These are phyloP conservation scores for Mesochorus sp. DNA, from an alignment of 2,888 invertebrate species.

Conservation along the genomic window DNA sequence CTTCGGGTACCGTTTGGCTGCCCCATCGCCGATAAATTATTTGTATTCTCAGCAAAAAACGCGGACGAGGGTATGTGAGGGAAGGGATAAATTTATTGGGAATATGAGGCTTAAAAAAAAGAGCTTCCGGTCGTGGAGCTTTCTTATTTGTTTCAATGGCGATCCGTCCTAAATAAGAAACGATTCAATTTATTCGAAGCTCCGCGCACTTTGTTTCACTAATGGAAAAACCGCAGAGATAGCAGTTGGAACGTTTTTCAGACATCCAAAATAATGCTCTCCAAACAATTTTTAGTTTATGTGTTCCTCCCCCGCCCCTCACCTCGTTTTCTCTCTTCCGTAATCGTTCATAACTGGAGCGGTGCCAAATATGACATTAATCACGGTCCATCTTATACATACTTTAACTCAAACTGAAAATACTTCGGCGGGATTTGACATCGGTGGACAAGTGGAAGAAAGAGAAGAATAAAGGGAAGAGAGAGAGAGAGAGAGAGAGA, in stretches of 20 bases:
- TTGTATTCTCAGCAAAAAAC: slow-evolving; percentile 39
- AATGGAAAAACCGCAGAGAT: slow-evolving; percentile 4
- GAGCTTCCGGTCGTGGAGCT: neutral
- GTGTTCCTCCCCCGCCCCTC: no score
- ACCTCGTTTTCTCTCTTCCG: no score
- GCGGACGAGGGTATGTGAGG: neutral
- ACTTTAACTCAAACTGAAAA: neutral
- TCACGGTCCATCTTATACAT: slow-evolving; percentile 10
- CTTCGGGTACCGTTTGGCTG: slow-evolving; percentile 56
- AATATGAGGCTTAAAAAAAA: slow-evolving; percentile 40
- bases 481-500: slow-evolving; percentile 13
- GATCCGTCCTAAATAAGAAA: no score
- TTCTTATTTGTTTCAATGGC: neutral
- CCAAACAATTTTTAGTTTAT: slow-evolving; percentile 4
- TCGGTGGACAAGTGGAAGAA: slow-evolving; percentile 21
- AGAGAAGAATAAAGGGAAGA: slow-evolving; percentile 11
- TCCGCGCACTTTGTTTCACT: slow-evolving; percentile 13
- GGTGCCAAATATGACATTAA: slow-evolving; percentile 39
- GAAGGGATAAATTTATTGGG: slow-evolving; percentile 8
- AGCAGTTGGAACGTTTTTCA: neutral
- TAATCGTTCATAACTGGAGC: slow-evolving; percentile 31
- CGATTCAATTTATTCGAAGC: neutral
- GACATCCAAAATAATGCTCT: neutral
- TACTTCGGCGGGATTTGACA: slow-evolving; percentile 47
- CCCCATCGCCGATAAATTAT: slow-evolving; percentile 57